phyloP scores from a whole-genome alignment of 2,888 invertebrate genomes.

The Athalia rosae region DNA sequence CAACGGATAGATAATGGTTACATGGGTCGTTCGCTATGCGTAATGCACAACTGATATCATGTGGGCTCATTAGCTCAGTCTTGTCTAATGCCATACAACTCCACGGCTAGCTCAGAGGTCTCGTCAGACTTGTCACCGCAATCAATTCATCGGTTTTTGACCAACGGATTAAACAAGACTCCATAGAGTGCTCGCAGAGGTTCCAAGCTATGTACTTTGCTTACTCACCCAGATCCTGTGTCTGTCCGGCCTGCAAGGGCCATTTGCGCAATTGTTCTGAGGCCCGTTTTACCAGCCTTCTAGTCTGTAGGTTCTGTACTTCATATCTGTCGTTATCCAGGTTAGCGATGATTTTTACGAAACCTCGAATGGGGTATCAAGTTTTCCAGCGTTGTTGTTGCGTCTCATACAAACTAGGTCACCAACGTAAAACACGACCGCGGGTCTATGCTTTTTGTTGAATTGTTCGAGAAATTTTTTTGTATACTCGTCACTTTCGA shows the following conservation, averaged over 20 bases:
- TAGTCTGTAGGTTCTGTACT: slow-evolving; percentile 16
- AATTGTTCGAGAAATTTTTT: not conserved
- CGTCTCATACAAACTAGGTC: not conserved
- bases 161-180: too few species aligned
- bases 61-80: too few species aligned
- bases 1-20: too few species aligned
- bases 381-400: slow-evolving; percentile 11
- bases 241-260: slow-evolving; percentile 14
- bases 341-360: not conserved
- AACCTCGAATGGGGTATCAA: slow-evolving; percentile 4
- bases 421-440: not conserved
- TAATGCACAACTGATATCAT: too few species aligned
- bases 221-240: not conserved
- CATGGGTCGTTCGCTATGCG: too few species aligned
- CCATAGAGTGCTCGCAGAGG: too few species aligned
- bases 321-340: slow-evolving; percentile 17
- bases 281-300: slow-evolving; percentile 2
- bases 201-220: not conserved
- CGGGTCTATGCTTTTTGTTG: slow-evolving; percentile 9
- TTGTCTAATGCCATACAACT: not conserved
- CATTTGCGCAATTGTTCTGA: slow-evolving; percentile 20
- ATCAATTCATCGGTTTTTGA: too few species aligned
- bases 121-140: too few species aligned
- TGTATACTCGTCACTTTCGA: not conserved
- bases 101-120: too few species aligned